Conservation (phyloP, 2,888 invertebrate species). For the Rutpela maculata region DNA sequence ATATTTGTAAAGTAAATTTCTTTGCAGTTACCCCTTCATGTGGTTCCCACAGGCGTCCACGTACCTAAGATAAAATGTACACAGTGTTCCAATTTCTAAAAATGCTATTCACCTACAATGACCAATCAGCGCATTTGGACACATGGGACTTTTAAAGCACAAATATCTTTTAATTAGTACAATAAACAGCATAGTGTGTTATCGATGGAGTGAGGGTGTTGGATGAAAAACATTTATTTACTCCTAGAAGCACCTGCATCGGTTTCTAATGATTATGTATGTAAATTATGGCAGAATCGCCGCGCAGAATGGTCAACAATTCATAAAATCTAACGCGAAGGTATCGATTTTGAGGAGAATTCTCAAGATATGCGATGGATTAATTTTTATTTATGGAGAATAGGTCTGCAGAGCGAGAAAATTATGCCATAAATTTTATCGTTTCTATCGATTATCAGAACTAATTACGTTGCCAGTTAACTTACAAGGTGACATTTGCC, state of each 20-base stretch:
- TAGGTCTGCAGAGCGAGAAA: slow-evolving; percentile 16
- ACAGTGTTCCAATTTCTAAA: slow-evolving; percentile 60
- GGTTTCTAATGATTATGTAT: slow-evolving; percentile 50
- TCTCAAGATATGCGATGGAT: slow-evolving; percentile 16
- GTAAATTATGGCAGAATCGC: slow-evolving; percentile 16
- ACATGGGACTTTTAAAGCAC: slow-evolving; percentile 60
- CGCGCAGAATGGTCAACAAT: background rate
- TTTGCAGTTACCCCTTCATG: background rate
- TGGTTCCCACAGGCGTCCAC: background rate
- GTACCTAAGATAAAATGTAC: slow-evolving; percentile 58
- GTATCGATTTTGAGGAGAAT: background rate
- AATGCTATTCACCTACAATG: slow-evolving; percentile 53
- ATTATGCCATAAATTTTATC: background rate
- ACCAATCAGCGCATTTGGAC: slow-evolving; percentile 57
- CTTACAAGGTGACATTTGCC: background rate
- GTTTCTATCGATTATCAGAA: slow-evolving; percentile 1
- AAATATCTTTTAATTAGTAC: slow-evolving; percentile 57
- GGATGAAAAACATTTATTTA: slow-evolving; percentile 51
- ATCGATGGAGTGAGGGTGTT: slow-evolving; percentile 39
- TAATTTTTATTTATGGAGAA: slow-evolving; percentile 24
- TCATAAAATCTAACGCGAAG: slow-evolving; percentile 7
- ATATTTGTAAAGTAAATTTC: background rate
- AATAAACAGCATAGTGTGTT: slow-evolving; percentile 50
- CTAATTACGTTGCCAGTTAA: background rate
- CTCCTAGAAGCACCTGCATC: slow-evolving; percentile 56